Base-by-base conservation (phyloP, 2,797 vertebrate species). In the Pseudomugil gertrudae region DNA sequence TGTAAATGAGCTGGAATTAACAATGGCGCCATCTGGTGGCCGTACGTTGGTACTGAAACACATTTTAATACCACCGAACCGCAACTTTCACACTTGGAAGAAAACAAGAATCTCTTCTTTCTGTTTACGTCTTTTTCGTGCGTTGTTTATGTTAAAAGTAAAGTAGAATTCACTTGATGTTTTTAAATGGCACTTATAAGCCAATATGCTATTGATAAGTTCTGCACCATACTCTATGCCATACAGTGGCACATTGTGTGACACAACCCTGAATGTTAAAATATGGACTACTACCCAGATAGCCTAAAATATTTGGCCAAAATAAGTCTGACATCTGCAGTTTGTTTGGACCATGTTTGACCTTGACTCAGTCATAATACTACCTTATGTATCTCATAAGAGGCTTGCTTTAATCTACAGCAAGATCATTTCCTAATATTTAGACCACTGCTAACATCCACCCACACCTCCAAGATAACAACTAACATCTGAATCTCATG, bases 21-120 rank as follows among this genome's bases (percentile, higher is more conserved):
- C 27, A 52, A 0, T 56, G 76, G 69, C 69, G 64, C 55, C 74
- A 60, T 4, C 80, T 71, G 23, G 53, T 1, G 70, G 66, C 10
- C 0, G 9, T 0, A 15, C 0, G 9, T 1, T 5, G 38, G 27
- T 2, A 57, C 1, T 9, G 27, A 30, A 32, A 6, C 3, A 55
- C 1, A 4, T 14, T n/a, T n/a, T n/a, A n/a, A n/a, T n/a, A n/a
- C 29, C 5, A 3, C 5, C 29, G 3, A 3, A 29, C 29, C 5
- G 29, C 29, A 3, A 29, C 29, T 1, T 51, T 24, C 10, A 48
- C 47, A 50, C 5, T 4, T 4, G 1, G 21, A 3, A 47, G 43
- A 47, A 47, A 43, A 3, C 29, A 40, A n/a, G 19, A 43, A 45
- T n/a, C 7, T 15, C 11, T 38, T 40, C 5, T 8, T 19, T 17